Evolutionary conservation across 2,113 vertebrate genomes (phyloP).

Genomic region (Aviceda subcristata): DNA sequence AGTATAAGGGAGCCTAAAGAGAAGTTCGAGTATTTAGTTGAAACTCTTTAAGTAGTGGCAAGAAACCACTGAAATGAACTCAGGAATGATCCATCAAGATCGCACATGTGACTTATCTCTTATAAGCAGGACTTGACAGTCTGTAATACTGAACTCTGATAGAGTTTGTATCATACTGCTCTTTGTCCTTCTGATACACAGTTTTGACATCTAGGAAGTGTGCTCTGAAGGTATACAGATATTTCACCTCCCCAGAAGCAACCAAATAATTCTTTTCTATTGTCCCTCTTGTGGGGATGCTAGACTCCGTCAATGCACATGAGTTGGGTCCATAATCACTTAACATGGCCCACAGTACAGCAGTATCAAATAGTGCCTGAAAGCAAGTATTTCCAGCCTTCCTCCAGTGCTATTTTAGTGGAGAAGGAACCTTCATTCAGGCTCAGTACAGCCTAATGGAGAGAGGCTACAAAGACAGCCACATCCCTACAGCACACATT

Average conservation of each 20-base stretch:
- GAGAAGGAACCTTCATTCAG: not conserved
- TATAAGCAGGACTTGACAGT: not conserved
- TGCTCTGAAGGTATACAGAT: not conserved
- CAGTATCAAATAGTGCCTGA: not conserved
- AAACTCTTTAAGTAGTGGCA: not conserved
- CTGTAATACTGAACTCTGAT: not conserved
- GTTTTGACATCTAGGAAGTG: not conserved
- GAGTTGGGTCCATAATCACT: not conserved
- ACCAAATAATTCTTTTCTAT: not conserved
- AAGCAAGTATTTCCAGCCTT: not conserved
- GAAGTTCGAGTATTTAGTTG: not conserved
- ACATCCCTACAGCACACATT: not conserved
- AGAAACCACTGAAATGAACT: not conserved
- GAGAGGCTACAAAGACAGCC: not conserved
- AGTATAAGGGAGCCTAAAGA: not conserved
- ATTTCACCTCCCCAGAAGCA: not conserved
- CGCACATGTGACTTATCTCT: not conserved
- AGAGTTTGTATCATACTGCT: not conserved
- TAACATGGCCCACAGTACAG: not conserved
- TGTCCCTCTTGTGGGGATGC: not conserved
- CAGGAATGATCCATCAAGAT: not conserved
- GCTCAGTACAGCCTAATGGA: not conserved
- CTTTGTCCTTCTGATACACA: not conserved
- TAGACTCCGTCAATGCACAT: accelerated
- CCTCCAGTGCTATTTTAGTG: not conserved